Base-by-base conservation (phyloP, 2,113 vertebrate species). In the Hippopotamus amphibius region DNA sequence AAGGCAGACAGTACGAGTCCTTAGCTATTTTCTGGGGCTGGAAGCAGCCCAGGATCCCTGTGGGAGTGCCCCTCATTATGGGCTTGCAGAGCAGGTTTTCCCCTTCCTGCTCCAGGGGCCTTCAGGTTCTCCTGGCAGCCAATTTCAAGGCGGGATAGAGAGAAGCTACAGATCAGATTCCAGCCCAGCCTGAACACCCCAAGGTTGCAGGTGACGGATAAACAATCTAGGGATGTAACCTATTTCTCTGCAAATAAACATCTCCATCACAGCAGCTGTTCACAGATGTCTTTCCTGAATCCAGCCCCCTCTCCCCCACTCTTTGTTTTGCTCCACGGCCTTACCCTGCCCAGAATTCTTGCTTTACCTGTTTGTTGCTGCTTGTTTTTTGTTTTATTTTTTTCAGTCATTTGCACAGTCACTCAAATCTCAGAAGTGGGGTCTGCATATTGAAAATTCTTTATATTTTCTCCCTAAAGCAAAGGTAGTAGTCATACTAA, bases 291-390 rank as follows among this genome's bases (percentile, higher is more conserved):
- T 41, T 41, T 57, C 61, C 80, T 69, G 68, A 68, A 55, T 5
- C 16, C 2, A 19, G 9, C 17, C 1, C 22, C 6, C 16, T 1
- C 22, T 13, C 17, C 1, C 22, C 26, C 11, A 33, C 5, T 43
- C 48, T 43, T 15, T 53, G 0, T 87, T 59, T 94, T 89, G 48
- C 41, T 77, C 61, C 15, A 57, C 33, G 16, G 28, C 5, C n/a
- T 46, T 14, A 43, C 5, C 5, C 46, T 41, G 24, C 5, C 33
- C 13, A 8, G n/a, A 79, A n/a, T 4, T 24, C 55, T 30, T 26
- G 6, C 17, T 90, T 90, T 55, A 13, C 6, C 13, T 68, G 24
- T 77, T 61, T 57, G 16, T 21, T 83, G 50, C 22, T 37, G 43
- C 55, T 55, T 22, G 8, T 3, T 88, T 69, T 37, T 43, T n/a